Base-by-base conservation (phyloP, 2,113 vertebrate genomes). In the Stigmatopora nigra region DNA sequence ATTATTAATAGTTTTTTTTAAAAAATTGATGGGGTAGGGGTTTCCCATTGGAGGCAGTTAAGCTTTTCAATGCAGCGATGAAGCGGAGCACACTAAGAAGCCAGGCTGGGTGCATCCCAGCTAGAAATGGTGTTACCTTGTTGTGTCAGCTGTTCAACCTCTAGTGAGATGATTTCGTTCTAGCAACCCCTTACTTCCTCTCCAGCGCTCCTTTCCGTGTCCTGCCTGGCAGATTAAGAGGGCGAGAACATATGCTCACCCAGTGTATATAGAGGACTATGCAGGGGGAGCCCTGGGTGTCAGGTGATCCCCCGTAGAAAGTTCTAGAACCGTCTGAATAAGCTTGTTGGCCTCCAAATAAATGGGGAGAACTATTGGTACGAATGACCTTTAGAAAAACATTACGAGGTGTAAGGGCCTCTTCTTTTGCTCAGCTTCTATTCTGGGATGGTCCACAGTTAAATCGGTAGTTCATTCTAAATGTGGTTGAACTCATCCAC, bases 301-400 rank as follows among this genome's bases (percentile, higher is more conserved):
- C 89, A 90, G 81, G 77, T 87, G 90, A 90, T 69, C 74, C n/a
- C 61, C 65, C 55, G 66, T 67, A 83, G 89, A 91, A 90, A 77
- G 80, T 89, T 90, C 89, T 78, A 81, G 88, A 51, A 75, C 74
- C 58, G 57, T 46, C 56, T 70, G 22, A 69, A 57, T 64, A 55
- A 64, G 15, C 4, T 31, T 68, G 22, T 46, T 57, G 56, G 58
- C 51, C 17, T 14, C 12, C 17, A 36, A 13, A 36, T n/a, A 41
- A 38, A 13, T 57, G 55, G 22, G 44, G 36, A 45, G 20, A 45
- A 45, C 38, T 61, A 61, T 61, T 61, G 41, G 59, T 19, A 61
- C 59, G 20, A 6, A 7, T 65, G 52, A 41, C 51, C 38, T 44
- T 59, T 53, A 5, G 51, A 53, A 11, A 53, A 22, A 22, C 20